These are phyloP conservation scores for Tympanoctomys barrerae DNA, from an alignment of 2,797 vertebrate genomes.

Conservation along the genomic window DNA sequence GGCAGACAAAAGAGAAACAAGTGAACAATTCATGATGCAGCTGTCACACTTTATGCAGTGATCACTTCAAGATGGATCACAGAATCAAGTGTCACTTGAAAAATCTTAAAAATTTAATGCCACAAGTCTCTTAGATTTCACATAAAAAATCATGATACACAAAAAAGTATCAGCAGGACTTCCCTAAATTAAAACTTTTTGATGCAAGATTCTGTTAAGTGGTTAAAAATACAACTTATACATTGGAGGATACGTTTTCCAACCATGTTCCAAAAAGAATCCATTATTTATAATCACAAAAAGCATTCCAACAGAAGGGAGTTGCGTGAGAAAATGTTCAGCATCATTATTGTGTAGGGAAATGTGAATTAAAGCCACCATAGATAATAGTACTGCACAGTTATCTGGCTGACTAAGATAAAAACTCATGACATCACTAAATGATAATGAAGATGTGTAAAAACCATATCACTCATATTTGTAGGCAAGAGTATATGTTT, in stretches of 20 bases:
- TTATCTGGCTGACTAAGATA: not conserved
- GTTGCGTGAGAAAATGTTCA: not conserved
- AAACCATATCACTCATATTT: not conserved
- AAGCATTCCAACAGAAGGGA: not conserved
- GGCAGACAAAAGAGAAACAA: not conserved
- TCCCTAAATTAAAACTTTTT: not conserved
- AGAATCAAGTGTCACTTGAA: no score
- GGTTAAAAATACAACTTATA: not conserved
- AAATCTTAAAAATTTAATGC: not conserved
- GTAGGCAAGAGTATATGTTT: not conserved
- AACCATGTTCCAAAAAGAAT: not conserved
- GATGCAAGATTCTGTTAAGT: not conserved
- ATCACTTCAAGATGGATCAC: no score
- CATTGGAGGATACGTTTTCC: not conserved
- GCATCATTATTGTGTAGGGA: not conserved
- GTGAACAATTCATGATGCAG: not conserved
- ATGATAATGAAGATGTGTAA: not conserved
- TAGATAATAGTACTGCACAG: no score
- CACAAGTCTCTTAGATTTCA: not conserved
- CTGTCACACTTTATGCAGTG: no score
- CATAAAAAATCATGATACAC: not conserved
- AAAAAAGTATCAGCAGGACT: not conserved
- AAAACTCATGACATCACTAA: not conserved
- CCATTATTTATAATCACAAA: not conserved
- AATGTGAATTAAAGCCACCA: not conserved